Evolutionary conservation across 2,888 invertebrate species (phyloP).

Genomic region (Agonopterix arenella): DNA sequence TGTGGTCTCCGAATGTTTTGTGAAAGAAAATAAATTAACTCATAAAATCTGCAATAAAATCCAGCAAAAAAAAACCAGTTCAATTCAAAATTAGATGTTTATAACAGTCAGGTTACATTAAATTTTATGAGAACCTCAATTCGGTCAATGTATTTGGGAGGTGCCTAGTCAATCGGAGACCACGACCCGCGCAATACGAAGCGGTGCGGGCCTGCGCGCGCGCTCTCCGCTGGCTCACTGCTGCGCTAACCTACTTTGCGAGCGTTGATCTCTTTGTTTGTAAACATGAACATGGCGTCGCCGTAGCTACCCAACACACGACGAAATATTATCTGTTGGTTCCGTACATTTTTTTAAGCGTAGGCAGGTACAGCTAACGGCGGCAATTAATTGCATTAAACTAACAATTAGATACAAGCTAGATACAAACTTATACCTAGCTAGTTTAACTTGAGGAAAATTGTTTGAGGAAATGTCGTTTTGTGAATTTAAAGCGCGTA

Average conservation of each 20-base stretch:
- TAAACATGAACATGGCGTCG: constrained; percentile 66
- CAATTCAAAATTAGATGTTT: no score
- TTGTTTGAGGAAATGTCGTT: no score
- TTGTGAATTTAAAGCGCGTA: no score
- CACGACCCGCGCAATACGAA: constrained; percentile 70
- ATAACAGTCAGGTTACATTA: not conserved
- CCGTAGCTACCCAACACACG: constrained; percentile 24
- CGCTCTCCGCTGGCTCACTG: constrained; percentile 33
- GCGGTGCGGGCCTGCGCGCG: constrained; percentile 29
- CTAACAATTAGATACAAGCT: no score
- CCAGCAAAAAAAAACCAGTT: not conserved
- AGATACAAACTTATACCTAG: no score
- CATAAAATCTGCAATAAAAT: no score
- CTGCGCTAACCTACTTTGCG: constrained; percentile 72
- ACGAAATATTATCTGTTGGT: constrained; percentile 7
- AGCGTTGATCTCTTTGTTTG: constrained; percentile 76
- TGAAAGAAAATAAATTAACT: no score
- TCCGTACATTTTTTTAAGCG: constrained; percentile 2
- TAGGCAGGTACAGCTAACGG: no score
- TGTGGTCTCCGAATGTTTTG: no score
- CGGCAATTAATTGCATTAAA: no score
- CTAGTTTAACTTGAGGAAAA: no score
- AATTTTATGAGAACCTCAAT: not conserved
- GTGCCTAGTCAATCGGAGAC: constrained; percentile 30
- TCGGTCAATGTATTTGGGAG: constrained; percentile 8